phyloP scores from a whole-genome alignment of 2,797 vertebrate genomes.

The Myotis myotis region DNA sequence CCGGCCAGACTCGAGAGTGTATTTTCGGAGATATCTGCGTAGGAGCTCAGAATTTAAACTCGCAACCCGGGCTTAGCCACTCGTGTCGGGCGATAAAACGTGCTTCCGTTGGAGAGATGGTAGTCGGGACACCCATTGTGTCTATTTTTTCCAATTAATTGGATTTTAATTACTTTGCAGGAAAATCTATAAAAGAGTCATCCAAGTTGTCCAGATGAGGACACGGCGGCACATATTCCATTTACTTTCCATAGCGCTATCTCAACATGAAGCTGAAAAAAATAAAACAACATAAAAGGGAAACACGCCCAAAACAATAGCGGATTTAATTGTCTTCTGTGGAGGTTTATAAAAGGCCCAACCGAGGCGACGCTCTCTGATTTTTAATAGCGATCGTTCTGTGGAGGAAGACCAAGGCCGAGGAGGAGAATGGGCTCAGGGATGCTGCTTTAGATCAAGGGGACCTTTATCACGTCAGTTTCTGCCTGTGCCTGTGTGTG shows the following conservation, averaged over 20 bases:
- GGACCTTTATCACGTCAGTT: conserved; percentile 29
- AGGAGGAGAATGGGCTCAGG: background rate
- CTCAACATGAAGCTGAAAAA: conserved; percentile 36
- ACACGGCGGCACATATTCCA: conserved; percentile 22
- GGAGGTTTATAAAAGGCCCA: conserved; percentile 43
- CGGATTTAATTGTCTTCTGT: conserved; percentile 27
- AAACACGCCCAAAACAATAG: conserved; percentile 52
- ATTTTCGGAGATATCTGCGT: no score
- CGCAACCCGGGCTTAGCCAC: background rate
- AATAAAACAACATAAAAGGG: background rate
- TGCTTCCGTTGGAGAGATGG: conserved; percentile 34
- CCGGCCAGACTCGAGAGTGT: rapidly evolving
- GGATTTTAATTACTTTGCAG: conserved; percentile 75
- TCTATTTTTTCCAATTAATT: conserved; percentile 76
- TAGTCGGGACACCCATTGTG: conserved; percentile 66
- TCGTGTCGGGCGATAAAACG: conserved; percentile 19
- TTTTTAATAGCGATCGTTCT: conserved; percentile 62
- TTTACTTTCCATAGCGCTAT: conserved; percentile 50
- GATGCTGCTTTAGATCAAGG: background rate
- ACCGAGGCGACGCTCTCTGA: conserved; percentile 32
- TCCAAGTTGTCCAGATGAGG: conserved; percentile 62
- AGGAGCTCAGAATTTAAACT: conserved; percentile 53
- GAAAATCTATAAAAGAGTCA: conserved; percentile 72
- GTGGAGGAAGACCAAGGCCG: conserved; percentile 54
- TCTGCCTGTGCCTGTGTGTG: background rate